A percentile compares a stretch with the other conserved stretches of the same genome.
Conservation (phyloP, 2,797 vertebrate genomes). For the Cyclopterus lumpus region DNA sequence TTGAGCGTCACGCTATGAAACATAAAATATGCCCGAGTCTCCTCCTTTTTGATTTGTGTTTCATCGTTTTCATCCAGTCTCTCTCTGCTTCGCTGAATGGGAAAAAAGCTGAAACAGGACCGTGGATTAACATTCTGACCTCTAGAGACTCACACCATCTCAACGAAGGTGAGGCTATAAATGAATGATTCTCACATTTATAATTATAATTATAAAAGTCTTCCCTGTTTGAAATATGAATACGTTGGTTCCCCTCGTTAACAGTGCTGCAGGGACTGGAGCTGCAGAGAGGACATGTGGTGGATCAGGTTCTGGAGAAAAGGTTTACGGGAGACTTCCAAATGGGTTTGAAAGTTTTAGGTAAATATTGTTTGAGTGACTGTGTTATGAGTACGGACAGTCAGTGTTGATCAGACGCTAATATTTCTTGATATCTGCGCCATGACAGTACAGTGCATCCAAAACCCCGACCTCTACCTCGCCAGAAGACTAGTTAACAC, state of each 20-base stretch:
- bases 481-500: conserved; percentile 69
- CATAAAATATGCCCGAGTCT: too few species aligned
- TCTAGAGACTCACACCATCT: conserved; percentile 74
- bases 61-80: conserved; percentile 46
- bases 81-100: conserved; percentile 67
- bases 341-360: conserved; percentile 73
- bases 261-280: conserved; percentile 78
- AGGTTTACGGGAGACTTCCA: conserved; percentile 73
- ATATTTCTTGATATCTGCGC: conserved; percentile 8
- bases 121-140: conserved; percentile 79
- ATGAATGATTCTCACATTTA: not conserved
- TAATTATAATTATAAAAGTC: too few species aligned
- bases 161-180: conserved; percentile 56
- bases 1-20: not conserved
- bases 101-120: conserved; percentile 67
- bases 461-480: conserved; percentile 67
- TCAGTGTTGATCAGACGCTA: not conserved
- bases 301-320: conserved; percentile 68
- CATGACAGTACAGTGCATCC: conserved; percentile 72
- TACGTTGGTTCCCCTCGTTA: not conserved
- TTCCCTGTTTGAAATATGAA: not conserved
- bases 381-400: not conserved
- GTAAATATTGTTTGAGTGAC: conserved; percentile 37
- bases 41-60: not conserved
- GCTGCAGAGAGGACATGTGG: conserved; percentile 44